Evolutionary conservation across 1,140 invertebrate species (phyloP), one percentile per base, ranked within the genome.

Genomic region (Bombus polaris): DNA sequence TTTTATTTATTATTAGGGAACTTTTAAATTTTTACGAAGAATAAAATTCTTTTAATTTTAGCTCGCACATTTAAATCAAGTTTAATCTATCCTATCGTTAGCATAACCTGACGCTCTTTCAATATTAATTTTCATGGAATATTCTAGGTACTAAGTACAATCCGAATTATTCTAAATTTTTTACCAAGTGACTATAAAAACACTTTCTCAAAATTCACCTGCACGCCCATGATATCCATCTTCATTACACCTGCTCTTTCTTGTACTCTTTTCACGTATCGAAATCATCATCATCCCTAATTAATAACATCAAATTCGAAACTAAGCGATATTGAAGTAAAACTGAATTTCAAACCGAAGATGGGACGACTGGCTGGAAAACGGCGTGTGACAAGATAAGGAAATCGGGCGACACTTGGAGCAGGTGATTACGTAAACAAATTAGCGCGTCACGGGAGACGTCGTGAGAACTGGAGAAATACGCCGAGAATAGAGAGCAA

Each of bases 361-460:
- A 39, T 2, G 37, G 25, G 1, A 37, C 10, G 12, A 12, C 39
- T 42, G 37, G 28, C 28, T 9, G 28, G 42, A n/a, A 18, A 32
- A 44, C 28, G 13, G 25, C 9, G 39, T 9, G 13, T 8, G 39
- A 72, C 37, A 6, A 42, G 13, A 87, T 35, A 75, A 32, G 73
- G 72, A 37, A 57, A 73, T 66, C 53, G 81, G 1, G 47, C 53
- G 81, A 88, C 37, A 80, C 47, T 44, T n/a, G 72, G 12, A n/a
- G 65, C 74, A 86, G 83, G 44, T 81, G 84, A 92, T 90, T 86
- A 70, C 83, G 83, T 89, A 88, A 92, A 87, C 79, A 92, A 92
- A 92, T 92, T 92, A 92, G 81, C 74, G 84, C 70, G 76, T 76
- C 39, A 65, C 47, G 37, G 59, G 76, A 86, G 85, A 70, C 44